These are phyloP conservation scores for Microctonus aethiopoides DNA, from an alignment of 2,888 invertebrate species.

Conservation along the genomic window DNA sequence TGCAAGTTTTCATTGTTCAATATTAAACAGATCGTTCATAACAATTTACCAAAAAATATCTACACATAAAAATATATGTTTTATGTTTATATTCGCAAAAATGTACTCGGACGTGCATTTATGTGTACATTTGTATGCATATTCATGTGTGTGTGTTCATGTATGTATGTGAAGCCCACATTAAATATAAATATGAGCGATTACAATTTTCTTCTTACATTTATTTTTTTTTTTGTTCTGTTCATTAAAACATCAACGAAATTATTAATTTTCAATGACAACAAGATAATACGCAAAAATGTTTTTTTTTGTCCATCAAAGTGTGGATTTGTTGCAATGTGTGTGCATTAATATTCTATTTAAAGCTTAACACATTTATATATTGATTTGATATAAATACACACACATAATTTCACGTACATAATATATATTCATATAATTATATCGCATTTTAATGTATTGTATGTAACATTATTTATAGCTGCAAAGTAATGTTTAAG, in stretches of 20 bases:
- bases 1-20: conserved; percentile 26
- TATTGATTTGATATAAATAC: conserved; percentile 28
- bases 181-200: conserved; percentile 28
- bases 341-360: conserved; percentile 36
- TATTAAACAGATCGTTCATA: conserved; percentile 44
- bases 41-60: conserved; percentile 64
- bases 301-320: conserved; percentile 16
- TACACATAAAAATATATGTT: conserved; percentile 61
- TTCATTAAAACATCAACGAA: conserved; percentile 39
- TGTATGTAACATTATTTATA: conserved; percentile 35
- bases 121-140: too few species aligned
- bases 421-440: conserved; percentile 32
- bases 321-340: conserved; percentile 23
- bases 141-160: too few species aligned
- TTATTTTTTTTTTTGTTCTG: conserved; percentile 21
- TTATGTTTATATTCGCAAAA: conserved; percentile 42
- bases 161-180: too few species aligned
- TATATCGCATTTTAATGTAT: conserved; percentile 27
- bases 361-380: conserved; percentile 35
- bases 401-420: conserved; percentile 29
- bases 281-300: conserved; percentile 26
- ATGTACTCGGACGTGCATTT: conserved; percentile 24
- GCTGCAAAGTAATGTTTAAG: neutral
- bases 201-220: neutral
- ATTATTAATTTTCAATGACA: conserved; percentile 8